Evolutionary conservation across 2,113 vertebrate genomes (phyloP).

Genomic region (Phaethon lepturus): DNA sequence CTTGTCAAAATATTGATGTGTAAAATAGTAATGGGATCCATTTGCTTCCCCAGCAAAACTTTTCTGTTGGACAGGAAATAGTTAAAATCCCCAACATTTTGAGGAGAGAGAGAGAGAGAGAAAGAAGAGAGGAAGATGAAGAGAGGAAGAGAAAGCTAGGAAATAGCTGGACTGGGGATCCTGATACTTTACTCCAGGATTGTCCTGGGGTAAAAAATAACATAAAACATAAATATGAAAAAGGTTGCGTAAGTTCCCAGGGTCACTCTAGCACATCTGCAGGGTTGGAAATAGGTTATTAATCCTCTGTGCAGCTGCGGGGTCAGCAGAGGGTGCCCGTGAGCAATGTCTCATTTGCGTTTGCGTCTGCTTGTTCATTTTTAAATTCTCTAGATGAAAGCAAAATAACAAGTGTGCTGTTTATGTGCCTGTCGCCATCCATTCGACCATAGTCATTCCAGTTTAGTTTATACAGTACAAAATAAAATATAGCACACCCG

Average conservation of each 20-base stretch:
- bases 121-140: not conserved
- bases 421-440: not conserved
- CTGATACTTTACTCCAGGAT: not conserved
- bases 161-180: not conserved
- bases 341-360: not conserved
- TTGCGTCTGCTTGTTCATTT: not conserved
- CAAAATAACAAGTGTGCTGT: not conserved
- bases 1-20: not conserved
- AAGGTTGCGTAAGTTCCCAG: not conserved
- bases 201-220: not conserved
- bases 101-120: not conserved
- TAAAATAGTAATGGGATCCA: not conserved
- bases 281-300: not conserved
- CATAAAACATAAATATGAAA: not conserved
- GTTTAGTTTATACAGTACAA: not conserved
- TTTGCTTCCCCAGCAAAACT: not conserved
- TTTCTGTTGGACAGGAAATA: not conserved
- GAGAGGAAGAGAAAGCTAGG: not conserved
- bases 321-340: constrained; percentile 59
- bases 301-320: not conserved
- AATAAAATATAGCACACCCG: not conserved
- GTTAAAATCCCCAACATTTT: not conserved
- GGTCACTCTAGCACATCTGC: not conserved
- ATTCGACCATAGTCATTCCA: not conserved
- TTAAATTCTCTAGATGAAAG: not conserved